Conservation (phyloP, 2,113 vertebrate genomes). For the Ageneiosus marmoratus region DNA sequence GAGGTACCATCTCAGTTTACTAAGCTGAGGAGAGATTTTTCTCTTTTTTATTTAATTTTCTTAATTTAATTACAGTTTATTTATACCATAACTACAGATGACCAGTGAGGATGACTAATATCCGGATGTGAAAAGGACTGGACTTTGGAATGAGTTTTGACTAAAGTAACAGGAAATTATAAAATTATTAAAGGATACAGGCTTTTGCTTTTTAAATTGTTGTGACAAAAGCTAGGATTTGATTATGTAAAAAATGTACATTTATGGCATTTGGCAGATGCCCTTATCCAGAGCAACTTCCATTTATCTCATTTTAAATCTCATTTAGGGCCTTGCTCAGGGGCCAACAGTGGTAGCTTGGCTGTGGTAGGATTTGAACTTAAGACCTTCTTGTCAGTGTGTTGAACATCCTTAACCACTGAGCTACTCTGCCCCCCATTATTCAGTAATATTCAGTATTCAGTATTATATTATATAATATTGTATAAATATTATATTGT, state of each 20-base stretch:
- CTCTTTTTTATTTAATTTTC: background rate
- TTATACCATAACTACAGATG: background rate
- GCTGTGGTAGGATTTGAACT: no score
- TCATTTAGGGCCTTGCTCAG: no score
- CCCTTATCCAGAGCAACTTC: no score
- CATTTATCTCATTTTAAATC: no score
- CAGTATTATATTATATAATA: no score
- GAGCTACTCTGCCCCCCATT: no score
- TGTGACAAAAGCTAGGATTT: background rate
- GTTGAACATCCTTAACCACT: no score
- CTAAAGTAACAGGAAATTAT: background rate
- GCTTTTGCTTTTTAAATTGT: background rate
- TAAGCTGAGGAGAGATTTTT: background rate
- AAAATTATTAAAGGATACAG: background rate
- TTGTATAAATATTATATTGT: no score
- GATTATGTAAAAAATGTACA: background rate
- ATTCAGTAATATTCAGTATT: no score
- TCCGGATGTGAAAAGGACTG: background rate
- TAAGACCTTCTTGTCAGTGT: no score
- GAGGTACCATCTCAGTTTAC: constrained; percentile 1
- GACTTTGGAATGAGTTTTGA: background rate
- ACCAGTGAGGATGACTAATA: background rate
- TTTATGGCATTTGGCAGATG: no score
- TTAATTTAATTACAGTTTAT: background rate
- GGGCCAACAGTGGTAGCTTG: no score